Percentiles rank a stretch among this genome's conserved stretches.
phyloP scores from a whole-genome alignment of 2,797 vertebrate genomes.

The Coregonus suidteri region DNA sequence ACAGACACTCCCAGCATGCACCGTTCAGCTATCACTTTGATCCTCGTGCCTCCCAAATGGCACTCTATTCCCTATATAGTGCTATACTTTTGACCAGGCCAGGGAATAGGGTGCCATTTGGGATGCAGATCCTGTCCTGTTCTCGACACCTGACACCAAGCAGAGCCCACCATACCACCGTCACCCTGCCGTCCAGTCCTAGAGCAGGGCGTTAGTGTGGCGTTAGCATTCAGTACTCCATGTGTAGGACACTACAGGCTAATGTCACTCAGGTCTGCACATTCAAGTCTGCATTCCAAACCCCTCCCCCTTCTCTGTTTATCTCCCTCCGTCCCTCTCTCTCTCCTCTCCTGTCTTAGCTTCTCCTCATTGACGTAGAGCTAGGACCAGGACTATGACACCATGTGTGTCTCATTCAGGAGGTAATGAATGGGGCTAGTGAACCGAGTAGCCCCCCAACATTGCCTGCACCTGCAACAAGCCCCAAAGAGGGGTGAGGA shows the following conservation, averaged over 20 bases:
- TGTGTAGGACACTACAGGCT: constrained; percentile 8
- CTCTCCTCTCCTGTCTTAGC: neutral
- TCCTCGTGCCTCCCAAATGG: neutral
- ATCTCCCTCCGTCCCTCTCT: too few species aligned
- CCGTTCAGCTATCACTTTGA: too few species aligned
- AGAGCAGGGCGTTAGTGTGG: constrained; percentile 2
- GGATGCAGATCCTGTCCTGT: neutral
- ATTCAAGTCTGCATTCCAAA: too few species aligned
- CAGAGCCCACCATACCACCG: neutral
- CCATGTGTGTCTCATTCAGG: constrained; percentile 73
- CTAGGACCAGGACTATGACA: constrained; percentile 64
- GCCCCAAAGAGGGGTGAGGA: constrained; percentile 48
- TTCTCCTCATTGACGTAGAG: constrained; percentile 43
- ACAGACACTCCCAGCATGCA: too few species aligned
- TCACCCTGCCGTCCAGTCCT: too few species aligned
- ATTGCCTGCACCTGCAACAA: constrained; percentile 71
- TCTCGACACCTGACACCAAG: constrained; percentile 19
- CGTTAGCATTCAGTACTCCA: constrained; percentile 29
- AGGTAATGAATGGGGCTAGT: constrained; percentile 70
- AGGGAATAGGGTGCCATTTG: neutral
- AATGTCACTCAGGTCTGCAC: constrained; percentile 22
- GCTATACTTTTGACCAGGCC: neutral
- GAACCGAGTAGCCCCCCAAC: constrained; percentile 62
- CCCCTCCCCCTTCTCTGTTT: too few species aligned
- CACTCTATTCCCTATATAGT: neutral